Evolutionary conservation across 2,113 vertebrate species (phyloP).

Genomic region (Myotis yumanensis): DNA sequence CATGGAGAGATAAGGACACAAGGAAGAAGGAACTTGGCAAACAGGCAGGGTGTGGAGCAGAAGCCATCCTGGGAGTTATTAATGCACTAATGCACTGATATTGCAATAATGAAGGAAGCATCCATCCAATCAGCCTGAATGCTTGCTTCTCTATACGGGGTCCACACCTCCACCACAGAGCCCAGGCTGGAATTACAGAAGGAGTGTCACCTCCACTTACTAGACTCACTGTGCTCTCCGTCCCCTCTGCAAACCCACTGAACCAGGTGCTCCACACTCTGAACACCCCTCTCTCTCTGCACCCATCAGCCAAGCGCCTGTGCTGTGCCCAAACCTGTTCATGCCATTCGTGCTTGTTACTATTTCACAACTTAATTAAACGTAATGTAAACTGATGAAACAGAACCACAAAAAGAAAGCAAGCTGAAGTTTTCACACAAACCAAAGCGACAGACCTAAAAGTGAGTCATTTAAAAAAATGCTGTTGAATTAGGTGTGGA

Average conservation of each 20-base stretch:
- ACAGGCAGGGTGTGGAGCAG: not conserved
- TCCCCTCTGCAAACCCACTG: not conserved
- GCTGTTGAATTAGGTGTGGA: not conserved
- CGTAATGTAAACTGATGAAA: not conserved
- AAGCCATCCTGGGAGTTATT: not conserved
- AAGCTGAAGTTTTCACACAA: not conserved
- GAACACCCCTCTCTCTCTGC: not conserved
- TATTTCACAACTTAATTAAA: not conserved
- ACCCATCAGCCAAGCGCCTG: not conserved
- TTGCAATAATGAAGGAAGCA: not conserved
- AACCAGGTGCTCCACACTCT: not conserved
- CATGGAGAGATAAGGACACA: not conserved
- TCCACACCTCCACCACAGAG: not conserved
- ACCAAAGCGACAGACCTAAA: not conserved
- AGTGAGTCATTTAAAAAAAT: slow-evolving; percentile 9
- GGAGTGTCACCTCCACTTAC: not conserved
- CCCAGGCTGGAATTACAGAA: not conserved
- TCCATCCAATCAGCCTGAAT: not conserved
- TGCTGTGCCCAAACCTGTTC: not conserved
- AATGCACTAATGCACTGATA: not conserved
- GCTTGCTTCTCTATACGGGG: not conserved
- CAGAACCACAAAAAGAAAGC: not conserved
- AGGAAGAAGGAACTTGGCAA: not conserved
- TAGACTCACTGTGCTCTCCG: not conserved
- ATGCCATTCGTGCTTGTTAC: not conserved